Evolutionary conservation across 2,797 vertebrate species (phyloP).

Genomic region (Neosalanx taihuensis): DNA sequence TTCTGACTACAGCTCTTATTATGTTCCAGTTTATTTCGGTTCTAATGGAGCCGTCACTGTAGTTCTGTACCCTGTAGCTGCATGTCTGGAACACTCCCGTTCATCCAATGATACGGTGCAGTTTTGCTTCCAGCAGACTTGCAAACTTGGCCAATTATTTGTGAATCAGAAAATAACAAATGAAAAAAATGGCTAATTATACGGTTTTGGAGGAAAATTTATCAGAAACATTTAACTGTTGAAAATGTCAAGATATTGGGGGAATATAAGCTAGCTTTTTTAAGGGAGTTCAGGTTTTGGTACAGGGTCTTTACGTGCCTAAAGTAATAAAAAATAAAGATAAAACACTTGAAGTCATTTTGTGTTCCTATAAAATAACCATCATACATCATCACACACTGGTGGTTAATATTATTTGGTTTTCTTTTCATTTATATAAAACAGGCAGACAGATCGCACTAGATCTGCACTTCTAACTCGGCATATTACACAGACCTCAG

Average conservation of each 20-base stretch:
- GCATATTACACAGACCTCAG: conserved; percentile 17
- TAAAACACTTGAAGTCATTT: neutral
- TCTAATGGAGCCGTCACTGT: conserved; percentile 49
- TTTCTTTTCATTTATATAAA: neutral
- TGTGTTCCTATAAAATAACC: neutral
- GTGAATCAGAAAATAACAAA: conserved; percentile 22
- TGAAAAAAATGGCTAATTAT: conserved; percentile 18
- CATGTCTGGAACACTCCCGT: conserved; percentile 10
- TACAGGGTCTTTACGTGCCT: neutral
- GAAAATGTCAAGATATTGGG: neutral
- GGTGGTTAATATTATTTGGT: neutral
- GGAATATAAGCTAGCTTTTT: neutral
- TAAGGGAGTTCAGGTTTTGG: neutral
- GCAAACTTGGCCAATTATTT: conserved; percentile 38
- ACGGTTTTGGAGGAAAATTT: no score
- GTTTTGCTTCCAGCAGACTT: conserved; percentile 33
- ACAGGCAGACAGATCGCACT: neutral
- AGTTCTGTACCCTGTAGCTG: conserved; percentile 31
- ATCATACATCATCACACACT: neutral
- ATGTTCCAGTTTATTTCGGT: conserved; percentile 39
- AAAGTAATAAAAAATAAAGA: neutral
- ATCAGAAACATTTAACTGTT: neutral
- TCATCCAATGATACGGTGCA: conserved; percentile 15
- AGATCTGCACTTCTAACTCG: neutral
- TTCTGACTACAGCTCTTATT: conserved; percentile 61